These are phyloP conservation scores for Vidua chalybeata DNA, from an alignment of 2,113 vertebrate genomes.

Conservation along the genomic window DNA sequence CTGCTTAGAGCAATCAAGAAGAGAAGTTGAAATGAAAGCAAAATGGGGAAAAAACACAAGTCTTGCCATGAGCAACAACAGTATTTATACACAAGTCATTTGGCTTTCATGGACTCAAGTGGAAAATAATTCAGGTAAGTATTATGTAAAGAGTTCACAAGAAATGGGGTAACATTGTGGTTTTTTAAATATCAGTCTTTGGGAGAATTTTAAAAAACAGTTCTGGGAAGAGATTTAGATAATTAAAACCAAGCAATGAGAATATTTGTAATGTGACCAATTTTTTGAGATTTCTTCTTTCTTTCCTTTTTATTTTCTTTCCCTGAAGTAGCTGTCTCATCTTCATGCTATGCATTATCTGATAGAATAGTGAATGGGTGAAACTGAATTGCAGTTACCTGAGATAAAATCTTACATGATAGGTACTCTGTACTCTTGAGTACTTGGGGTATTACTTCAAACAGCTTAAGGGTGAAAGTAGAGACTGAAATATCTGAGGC, in stretches of 20 bases:
- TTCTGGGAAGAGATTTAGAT: not conserved
- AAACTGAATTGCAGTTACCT: not conserved
- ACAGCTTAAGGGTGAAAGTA: not conserved
- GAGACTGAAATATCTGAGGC: not conserved
- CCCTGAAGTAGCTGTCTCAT: not conserved
- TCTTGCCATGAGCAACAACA: not conserved
- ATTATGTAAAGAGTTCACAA: not conserved
- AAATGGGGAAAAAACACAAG: not conserved
- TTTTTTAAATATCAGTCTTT: not conserved
- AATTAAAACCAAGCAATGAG: not conserved
- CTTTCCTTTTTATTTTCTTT: not conserved
- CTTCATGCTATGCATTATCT: not conserved
- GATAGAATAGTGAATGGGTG: not conserved
- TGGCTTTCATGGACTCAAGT: not conserved
- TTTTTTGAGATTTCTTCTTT: not conserved
- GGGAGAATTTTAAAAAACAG: not conserved
- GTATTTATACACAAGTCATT: not conserved
- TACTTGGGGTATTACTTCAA: not conserved
- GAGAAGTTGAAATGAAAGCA: conserved; percentile 20
- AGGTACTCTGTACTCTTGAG: not conserved
- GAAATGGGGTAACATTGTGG: not conserved
- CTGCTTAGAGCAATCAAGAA: not conserved
- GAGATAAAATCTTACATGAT: not conserved
- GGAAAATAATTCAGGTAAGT: not conserved
- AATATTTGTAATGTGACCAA: not conserved